A percentile compares a stretch with the other conserved stretches of the same genome.
phyloP scores from a whole-genome alignment of 2,888 invertebrate species.

The Mactromeris polynyma region DNA sequence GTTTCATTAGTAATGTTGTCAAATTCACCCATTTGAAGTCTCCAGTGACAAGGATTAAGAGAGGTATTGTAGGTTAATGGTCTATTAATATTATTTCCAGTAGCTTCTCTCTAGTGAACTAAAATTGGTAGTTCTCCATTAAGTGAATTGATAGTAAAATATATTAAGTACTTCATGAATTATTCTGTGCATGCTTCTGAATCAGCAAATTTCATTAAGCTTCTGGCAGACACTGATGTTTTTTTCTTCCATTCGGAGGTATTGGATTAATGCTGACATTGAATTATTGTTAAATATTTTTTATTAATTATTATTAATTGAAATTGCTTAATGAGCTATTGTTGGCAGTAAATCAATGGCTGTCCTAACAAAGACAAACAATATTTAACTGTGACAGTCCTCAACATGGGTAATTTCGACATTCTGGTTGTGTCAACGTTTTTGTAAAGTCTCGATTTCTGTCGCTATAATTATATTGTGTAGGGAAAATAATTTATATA shows the following conservation, averaged over 20 bases:
- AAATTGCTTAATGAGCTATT: background rate
- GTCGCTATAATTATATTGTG: no score
- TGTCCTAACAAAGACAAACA: no score
- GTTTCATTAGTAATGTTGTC: background rate
- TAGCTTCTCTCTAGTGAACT: background rate
- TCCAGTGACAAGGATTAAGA: background rate
- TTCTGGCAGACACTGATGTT: background rate
- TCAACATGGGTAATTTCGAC: no score
- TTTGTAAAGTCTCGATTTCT: no score
- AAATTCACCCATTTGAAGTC: background rate
- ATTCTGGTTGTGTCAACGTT: no score
- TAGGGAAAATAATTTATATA: no score
- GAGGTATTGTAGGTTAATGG: background rate
- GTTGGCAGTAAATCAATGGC: no score
- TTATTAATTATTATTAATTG: background rate
- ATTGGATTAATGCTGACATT: background rate
- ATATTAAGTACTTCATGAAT: background rate
- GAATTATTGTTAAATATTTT: slow-evolving; percentile 3
- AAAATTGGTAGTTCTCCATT: background rate
- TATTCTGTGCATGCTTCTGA: slow-evolving; percentile 17
- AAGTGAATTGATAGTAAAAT: slow-evolving; percentile 1
- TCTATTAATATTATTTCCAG: slow-evolving; percentile 5
- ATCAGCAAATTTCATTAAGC: background rate
- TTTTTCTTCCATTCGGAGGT: background rate
- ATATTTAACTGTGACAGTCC: no score